Conservation (phyloP, 2,797 vertebrate genomes). For the Sylvilagus floridanus region DNA sequence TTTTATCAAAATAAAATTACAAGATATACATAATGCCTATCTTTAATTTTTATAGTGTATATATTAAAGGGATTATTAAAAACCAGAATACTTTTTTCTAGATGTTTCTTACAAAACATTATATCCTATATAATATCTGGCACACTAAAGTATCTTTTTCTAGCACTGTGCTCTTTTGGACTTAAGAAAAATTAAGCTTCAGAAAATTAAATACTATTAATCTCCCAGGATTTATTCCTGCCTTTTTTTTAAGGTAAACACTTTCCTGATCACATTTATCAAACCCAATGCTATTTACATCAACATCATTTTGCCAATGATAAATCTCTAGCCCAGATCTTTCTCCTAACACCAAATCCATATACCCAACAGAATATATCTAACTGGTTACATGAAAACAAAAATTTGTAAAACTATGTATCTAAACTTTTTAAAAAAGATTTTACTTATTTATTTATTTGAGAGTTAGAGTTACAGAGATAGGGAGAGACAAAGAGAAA, state of each 20-base stretch:
- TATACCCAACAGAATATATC: neutral
- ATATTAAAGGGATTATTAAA: neutral
- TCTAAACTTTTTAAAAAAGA: neutral
- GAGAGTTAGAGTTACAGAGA: no score
- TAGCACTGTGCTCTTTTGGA: neutral
- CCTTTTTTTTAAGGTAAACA: neutral
- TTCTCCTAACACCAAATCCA: neutral
- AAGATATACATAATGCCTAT: neutral
- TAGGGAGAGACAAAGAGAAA: no score
- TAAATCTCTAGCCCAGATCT: neutral
- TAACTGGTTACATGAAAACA: neutral
- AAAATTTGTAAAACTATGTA: neutral
- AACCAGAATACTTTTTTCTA: neutral
- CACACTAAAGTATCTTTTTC: neutral
- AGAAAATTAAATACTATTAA: neutral
- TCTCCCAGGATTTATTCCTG: neutral
- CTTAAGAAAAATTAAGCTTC: constrained; percentile 25
- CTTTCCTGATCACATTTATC: neutral
- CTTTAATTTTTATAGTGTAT: neutral
- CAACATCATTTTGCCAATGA: neutral
- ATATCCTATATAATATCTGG: neutral
- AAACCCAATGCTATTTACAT: neutral
- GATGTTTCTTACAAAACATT: neutral
- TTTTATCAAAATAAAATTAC: neutral
- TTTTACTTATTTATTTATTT: no score